A percentile compares a stretch with the other conserved stretches of the same genome.
phyloP scores from a whole-genome alignment of 2,888 invertebrate genomes.

The Poecilus cupreus region DNA sequence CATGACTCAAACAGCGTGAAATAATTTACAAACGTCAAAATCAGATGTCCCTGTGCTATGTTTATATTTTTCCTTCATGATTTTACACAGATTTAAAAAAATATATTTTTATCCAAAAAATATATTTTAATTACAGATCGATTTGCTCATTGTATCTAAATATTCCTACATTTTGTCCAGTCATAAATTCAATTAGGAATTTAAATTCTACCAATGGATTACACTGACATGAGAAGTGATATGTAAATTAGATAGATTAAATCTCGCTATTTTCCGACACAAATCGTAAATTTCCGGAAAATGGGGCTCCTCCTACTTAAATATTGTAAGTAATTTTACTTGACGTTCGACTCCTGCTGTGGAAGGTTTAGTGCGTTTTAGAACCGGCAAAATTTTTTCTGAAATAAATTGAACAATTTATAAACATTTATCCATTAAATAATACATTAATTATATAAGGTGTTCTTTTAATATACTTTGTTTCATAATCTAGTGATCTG shows the following conservation, averaged over 20 bases:
- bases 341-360: slow-evolving; percentile 29
- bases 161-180: background rate
- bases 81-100: background rate
- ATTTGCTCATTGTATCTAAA: background rate
- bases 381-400: slow-evolving; percentile 41
- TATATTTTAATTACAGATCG: background rate
- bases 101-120: background rate
- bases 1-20: background rate
- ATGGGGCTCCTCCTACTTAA: background rate
- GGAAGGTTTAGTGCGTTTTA: slow-evolving; percentile 36
- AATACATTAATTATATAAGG: background rate
- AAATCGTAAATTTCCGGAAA: slow-evolving; percentile 10
- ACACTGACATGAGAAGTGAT: background rate
- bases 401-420: slow-evolving; percentile 28
- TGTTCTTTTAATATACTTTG: slow-evolving; percentile 32
- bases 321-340: slow-evolving; percentile 9
- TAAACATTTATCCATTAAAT: slow-evolving; percentile 15
- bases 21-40: slow-evolving; percentile 14
- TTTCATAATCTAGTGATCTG: slow-evolving; percentile 36
- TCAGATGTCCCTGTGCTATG: background rate
- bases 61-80: background rate
- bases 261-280: slow-evolving; percentile 4
- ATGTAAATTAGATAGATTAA: background rate
- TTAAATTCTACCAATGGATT: background rate
- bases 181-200: background rate